Percentiles rank a stretch among this genome's conserved stretches.
These are phyloP conservation scores for Clunio marinus DNA, from an alignment of 2,888 invertebrate genomes.

Conservation along the genomic window DNA sequence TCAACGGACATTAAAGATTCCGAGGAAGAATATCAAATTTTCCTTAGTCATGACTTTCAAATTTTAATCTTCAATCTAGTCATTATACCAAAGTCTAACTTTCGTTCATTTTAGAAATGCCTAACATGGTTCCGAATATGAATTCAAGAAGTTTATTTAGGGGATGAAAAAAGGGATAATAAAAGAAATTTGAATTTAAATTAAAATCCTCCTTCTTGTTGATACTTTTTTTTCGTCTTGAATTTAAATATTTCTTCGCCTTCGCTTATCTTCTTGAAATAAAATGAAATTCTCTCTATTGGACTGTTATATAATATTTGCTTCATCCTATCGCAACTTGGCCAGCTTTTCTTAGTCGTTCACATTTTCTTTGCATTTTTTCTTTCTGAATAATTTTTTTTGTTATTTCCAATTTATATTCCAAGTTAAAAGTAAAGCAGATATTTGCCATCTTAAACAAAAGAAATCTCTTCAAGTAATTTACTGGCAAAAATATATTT, in stretches of 20 bases:
- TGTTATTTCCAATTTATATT: slow-evolving; percentile 32
- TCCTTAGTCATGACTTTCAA: too few relatives aligned
- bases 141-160: slow-evolving; percentile 37
- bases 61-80: too few relatives aligned
- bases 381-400: neutral
- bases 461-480: too few relatives aligned
- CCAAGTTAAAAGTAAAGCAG: slow-evolving; percentile 2
- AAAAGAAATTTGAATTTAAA: slow-evolving; percentile 39
- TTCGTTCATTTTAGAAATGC: neutral
- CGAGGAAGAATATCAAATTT: too few relatives aligned
- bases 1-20: slow-evolving; percentile 30
- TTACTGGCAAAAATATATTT: too few relatives aligned
- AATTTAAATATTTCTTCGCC: neutral
- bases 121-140: slow-evolving; percentile 10
- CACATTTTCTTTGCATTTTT: neutral
- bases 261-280: neutral
- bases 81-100: neutral
- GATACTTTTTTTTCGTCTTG: slow-evolving; percentile 13
- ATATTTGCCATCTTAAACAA: slow-evolving; percentile 1
- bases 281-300: slow-evolving; percentile 35
- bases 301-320: slow-evolving; percentile 35
- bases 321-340: slow-evolving; percentile 5
- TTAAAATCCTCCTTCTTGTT: slow-evolving; percentile 37
- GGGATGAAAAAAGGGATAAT: slow-evolving; percentile 34
- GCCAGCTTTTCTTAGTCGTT: neutral